Conservation (phyloP, 2,888 invertebrate species). For the Caenorhabditis afra region DNA sequence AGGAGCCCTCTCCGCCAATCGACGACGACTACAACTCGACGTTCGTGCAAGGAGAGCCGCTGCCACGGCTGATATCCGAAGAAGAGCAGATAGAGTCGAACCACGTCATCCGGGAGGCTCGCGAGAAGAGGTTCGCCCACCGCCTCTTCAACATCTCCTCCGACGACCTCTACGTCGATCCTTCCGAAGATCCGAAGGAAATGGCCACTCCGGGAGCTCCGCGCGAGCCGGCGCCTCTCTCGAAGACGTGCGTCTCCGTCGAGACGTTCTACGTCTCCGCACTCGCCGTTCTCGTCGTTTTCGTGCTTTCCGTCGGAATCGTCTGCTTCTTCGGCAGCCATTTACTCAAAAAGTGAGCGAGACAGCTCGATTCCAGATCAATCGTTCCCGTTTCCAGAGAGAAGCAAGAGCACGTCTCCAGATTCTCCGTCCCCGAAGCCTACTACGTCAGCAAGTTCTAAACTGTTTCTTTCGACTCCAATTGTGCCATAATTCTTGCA, state of each 20-base stretch:
- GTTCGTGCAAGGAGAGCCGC: slow-evolving; percentile 8
- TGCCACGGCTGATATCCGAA: slow-evolving; percentile 40
- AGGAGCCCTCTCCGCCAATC: slow-evolving; percentile 45
- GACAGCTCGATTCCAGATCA: background rate
- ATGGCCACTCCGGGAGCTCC: slow-evolving; percentile 50
- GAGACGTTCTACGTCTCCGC: slow-evolving; percentile 39
- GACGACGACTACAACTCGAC: slow-evolving; percentile 18
- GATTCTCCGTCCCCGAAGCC: slow-evolving; percentile 28
- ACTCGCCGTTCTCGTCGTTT: slow-evolving; percentile 34
- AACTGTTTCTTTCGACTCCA: background rate
- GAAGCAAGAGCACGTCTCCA: slow-evolving; percentile 5
- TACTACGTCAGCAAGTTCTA: slow-evolving; percentile 43
- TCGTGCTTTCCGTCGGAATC: slow-evolving; percentile 45
- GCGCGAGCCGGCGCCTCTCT: background rate
- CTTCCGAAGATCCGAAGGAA: slow-evolving; percentile 13
- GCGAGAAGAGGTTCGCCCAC: slow-evolving; percentile 38
- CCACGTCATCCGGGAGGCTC: slow-evolving; percentile 23
- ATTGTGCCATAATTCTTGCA: slow-evolving; percentile 59
- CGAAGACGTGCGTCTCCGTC: slow-evolving; percentile 24
- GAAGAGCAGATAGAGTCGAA: slow-evolving; percentile 53
- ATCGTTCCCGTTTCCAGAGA: slow-evolving; percentile 14
- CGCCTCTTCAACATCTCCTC: slow-evolving; percentile 41
- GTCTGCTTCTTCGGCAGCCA: slow-evolving; percentile 52
- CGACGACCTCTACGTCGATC: slow-evolving; percentile 40
- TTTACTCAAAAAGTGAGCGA: slow-evolving; percentile 42